These are phyloP conservation scores for Synanthedon tipuliformis DNA, from an alignment of 2,888 invertebrate genomes.

Conservation along the genomic window DNA sequence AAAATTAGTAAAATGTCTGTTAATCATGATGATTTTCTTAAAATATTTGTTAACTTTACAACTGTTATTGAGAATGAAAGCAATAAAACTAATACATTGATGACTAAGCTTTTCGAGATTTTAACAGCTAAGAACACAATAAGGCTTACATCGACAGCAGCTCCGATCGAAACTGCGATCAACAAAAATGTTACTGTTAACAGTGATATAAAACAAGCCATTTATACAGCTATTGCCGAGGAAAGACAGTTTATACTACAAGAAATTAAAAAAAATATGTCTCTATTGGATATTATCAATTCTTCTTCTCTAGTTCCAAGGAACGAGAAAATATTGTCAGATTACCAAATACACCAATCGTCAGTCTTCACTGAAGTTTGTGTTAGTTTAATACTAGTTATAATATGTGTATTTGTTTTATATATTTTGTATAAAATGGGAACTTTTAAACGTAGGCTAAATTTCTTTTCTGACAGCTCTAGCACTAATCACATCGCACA, in stretches of 20 bases:
- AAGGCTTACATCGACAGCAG: too few relatives aligned
- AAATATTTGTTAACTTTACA: conserved; percentile 1
- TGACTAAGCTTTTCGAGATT: conserved; percentile 11
- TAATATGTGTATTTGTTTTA: conserved; percentile 11
- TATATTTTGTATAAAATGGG: conserved; percentile 14
- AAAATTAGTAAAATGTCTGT: too few relatives aligned
- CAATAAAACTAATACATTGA: conserved; percentile 11
- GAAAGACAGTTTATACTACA: too few relatives aligned
- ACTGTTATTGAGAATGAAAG: conserved; percentile 3
- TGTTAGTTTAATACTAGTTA: conserved; percentile 13
- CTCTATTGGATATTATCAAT: too few relatives aligned
- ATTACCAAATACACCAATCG: conserved; percentile 3
- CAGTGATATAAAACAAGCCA: too few relatives aligned
- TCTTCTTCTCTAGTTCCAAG: not conserved
- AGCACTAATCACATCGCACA: conserved; percentile 14
- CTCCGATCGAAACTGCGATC: too few relatives aligned
- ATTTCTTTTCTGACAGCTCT: conserved; percentile 3
- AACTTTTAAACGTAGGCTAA: conserved; percentile 8
- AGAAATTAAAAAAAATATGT: too few relatives aligned
- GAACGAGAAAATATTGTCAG: not conserved
- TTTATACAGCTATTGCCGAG: too few relatives aligned
- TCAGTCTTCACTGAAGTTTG: conserved; percentile 19
- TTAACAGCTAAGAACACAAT: too few relatives aligned
- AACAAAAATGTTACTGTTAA: too few relatives aligned
- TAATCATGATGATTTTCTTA: not conserved